Percentiles rank a stretch among this genome's conserved stretches.
These are phyloP conservation scores for Chrysolina haemoptera DNA, from an alignment of 2,888 invertebrate species.

Conservation along the genomic window DNA sequence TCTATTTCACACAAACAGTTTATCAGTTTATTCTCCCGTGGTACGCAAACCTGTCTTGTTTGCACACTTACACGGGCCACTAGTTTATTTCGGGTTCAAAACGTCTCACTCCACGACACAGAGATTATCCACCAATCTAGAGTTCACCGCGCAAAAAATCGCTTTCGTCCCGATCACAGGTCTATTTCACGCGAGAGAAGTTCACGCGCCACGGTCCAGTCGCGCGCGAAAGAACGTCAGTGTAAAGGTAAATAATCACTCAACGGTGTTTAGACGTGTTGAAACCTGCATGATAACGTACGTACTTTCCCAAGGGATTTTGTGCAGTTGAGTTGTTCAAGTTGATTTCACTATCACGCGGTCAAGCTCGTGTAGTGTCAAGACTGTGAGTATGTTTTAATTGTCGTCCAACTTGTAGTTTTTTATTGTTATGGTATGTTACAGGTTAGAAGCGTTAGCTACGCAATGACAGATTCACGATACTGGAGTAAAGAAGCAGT, in stretches of 20 bases:
- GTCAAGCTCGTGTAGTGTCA: not conserved
- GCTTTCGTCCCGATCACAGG: too few relatives aligned
- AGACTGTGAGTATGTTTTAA: not conserved
- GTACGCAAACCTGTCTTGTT: too few relatives aligned
- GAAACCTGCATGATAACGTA: not conserved
- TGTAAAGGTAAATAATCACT: not conserved
- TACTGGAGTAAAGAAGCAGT: conserved; percentile 14
- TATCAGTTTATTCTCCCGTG: too few relatives aligned
- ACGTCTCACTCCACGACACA: too few relatives aligned
- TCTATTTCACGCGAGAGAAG: not conserved
- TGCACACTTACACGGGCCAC: too few relatives aligned
- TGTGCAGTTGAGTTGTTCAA: not conserved
- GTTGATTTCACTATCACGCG: not conserved
- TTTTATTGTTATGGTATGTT: conserved; percentile 15
- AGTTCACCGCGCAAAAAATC: too few relatives aligned
- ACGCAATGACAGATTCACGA: conserved; percentile 13
- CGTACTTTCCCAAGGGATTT: not conserved
- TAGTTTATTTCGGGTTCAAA: too few relatives aligned
- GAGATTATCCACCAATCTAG: too few relatives aligned
- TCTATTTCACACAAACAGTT: too few relatives aligned
- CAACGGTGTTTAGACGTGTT: not conserved
- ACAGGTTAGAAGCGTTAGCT: conserved; percentile 13
- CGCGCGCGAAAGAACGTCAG: conserved; percentile 1
- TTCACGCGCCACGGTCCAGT: not conserved
- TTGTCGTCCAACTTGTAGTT: conserved; percentile 1